Evolutionary conservation across 2,888 invertebrate genomes (phyloP), one percentile per base, ranked within the genome.

Genomic region (Dicranocentrus wangi): DNA sequence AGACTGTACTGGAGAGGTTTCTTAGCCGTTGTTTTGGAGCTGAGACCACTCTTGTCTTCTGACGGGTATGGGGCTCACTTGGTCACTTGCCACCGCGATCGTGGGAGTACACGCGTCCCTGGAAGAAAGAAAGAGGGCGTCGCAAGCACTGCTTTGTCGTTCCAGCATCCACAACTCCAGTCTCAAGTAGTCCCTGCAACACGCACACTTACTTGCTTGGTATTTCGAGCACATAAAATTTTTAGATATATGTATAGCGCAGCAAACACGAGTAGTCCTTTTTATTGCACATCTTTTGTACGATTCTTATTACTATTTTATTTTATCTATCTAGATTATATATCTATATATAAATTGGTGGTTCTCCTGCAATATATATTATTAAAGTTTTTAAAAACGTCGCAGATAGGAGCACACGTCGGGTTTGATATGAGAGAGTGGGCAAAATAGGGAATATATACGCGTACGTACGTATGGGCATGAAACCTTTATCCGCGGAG

Each of bases 141-240:
- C n/a, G 1, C 27, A 15, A 60, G 60, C 17, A 2, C 5, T 7
- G 5, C 19, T 55, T 2, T 3, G 7, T 15, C 27, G 8, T 7
- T 25, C 27, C 28, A 60, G 60, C 60, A 27, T 60, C 23, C 32
- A 51, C 17, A 19, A 60, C 25, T 3, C 1, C 2, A 60, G 23
- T 60, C 60, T 60, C 60, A 60, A 3, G 15, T 60, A 2, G 19
- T 32, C 27, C 60, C 23, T 7, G 2, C 1, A 53, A 39, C 13
- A 21, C 10, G 23, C 21, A 23, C 58, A 10, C 27, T 55, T 55
- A 17, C 15, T 13, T 27, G 25, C 27, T 55, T 55, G 55, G 32
- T 28, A 60, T 60, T 60, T 60, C n/a, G 15, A 32, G 32, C 60
- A 60, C 27, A 60, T 60, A 60, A 60, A 27, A 60, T 1, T 60